These are phyloP conservation scores for Zoanthus sociatus DNA, from an alignment of 92 coral and sea anemone genomes.

Conservation along the genomic window DNA sequence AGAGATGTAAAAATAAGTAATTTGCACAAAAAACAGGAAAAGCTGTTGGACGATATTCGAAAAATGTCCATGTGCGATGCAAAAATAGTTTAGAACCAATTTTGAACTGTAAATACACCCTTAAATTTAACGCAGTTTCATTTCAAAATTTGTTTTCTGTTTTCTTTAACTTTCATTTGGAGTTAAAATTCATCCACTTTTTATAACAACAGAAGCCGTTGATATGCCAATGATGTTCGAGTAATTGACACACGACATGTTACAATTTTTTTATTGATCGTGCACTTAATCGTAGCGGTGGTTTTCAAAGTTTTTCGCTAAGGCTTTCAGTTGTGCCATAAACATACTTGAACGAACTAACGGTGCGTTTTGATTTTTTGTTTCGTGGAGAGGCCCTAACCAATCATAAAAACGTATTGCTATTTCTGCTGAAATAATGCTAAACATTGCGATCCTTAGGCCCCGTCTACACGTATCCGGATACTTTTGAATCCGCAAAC, in stretches of 20 bases:
- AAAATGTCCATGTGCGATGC: slow-evolving; percentile 12
- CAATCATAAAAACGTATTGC: no score
- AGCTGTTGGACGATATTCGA: slow-evolving; percentile 16
- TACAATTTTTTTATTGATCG: no score
- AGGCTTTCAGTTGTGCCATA: no score
- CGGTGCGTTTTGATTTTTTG: no score
- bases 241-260: neutral
- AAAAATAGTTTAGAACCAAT: neutral
- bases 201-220: neutral
- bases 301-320: no score
- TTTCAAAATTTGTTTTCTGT: neutral
- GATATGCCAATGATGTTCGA: neutral
- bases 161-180: neutral
- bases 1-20: slow-evolving; percentile 17
- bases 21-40: slow-evolving; percentile 34
- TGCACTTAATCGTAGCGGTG: no score
- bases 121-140: neutral
- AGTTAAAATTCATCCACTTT: neutral
- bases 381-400: no score
- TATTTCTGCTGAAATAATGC: no score
- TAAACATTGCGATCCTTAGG: no score
- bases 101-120: neutral
- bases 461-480: no score
- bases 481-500: no score
- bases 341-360: no score